phyloP scores from a whole-genome alignment of 2,113 vertebrate species.

The Vidua macroura region DNA sequence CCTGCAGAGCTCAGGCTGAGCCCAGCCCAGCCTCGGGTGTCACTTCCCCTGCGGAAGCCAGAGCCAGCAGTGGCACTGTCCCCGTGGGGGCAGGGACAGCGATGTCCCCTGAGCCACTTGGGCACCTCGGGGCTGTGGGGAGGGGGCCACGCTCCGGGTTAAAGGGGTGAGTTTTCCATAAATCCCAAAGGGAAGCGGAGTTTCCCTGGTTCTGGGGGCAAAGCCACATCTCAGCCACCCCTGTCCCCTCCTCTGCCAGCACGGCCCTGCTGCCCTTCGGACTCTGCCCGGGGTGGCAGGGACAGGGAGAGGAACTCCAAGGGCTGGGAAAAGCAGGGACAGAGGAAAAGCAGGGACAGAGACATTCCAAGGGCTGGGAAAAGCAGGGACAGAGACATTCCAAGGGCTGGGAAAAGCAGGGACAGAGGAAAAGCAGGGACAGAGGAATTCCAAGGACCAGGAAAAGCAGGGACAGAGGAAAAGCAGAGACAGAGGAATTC shows the following conservation, averaged over 20 bases:
- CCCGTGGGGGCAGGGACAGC: not conserved
- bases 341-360: not conserved
- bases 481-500: too few relatives aligned
- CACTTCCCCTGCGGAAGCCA: not conserved
- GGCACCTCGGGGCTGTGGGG: accelerated
- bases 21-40: not conserved
- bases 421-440: too few relatives aligned
- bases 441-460: too few relatives aligned
- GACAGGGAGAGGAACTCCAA: not conserved
- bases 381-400: too few relatives aligned
- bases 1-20: not conserved
- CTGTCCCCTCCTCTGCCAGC: not conserved
- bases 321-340: accelerated
- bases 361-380: too few relatives aligned
- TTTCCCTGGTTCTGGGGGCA: not conserved
- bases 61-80: not conserved
- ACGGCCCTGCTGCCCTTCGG: not conserved
- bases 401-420: not conserved
- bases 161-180: not conserved
- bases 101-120: accelerated
- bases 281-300: not conserved
- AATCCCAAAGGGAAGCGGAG: not conserved
- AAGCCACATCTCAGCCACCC: accelerated
- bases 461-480: not conserved
- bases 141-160: accelerated